phyloP scores from a whole-genome alignment of 2,797 vertebrate species.

The Rhadinocentrus ornatus region DNA sequence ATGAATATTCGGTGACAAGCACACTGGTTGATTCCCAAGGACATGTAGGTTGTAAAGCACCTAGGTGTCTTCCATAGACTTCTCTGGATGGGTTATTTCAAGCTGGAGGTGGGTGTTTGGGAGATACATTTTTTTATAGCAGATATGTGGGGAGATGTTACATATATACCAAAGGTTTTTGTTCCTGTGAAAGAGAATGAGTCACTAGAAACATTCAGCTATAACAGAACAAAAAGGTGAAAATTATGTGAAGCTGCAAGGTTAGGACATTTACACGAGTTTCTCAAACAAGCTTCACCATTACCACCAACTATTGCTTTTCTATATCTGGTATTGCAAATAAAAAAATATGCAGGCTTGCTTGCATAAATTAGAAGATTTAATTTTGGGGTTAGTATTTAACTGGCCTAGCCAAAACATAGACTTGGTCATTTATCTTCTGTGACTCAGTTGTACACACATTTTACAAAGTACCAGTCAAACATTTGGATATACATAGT shows the following conservation, averaged over 20 bases:
- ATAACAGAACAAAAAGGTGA: constrained; percentile 33
- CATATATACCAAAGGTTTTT: constrained; percentile 54
- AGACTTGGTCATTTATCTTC: background rate
- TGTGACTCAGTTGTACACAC: background rate
- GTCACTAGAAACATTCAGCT: constrained; percentile 48
- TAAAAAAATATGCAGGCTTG: background rate
- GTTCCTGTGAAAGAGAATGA: constrained; percentile 53
- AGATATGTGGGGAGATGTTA: constrained; percentile 58
- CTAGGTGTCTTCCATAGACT: constrained; percentile 47
- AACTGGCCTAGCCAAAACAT: background rate
- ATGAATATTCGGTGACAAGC: constrained; percentile 15
- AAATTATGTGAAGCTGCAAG: constrained; percentile 12
- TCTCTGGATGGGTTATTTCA: constrained; percentile 70
- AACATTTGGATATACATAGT: background rate
- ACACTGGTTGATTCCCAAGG: constrained; percentile 26
- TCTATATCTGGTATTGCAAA: constrained; percentile 9
- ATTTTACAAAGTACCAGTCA: background rate
- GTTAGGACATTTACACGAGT: background rate
- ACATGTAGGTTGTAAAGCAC: constrained; percentile 54
- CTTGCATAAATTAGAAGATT: background rate
- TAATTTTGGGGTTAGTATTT: background rate
- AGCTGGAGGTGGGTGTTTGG: constrained; percentile 71
- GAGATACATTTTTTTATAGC: constrained; percentile 71
- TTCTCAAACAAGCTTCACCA: background rate
- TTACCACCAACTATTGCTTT: constrained; percentile 1